Conservation (phyloP, 2,797 vertebrate species). For the Cheracebus regulus region DNA sequence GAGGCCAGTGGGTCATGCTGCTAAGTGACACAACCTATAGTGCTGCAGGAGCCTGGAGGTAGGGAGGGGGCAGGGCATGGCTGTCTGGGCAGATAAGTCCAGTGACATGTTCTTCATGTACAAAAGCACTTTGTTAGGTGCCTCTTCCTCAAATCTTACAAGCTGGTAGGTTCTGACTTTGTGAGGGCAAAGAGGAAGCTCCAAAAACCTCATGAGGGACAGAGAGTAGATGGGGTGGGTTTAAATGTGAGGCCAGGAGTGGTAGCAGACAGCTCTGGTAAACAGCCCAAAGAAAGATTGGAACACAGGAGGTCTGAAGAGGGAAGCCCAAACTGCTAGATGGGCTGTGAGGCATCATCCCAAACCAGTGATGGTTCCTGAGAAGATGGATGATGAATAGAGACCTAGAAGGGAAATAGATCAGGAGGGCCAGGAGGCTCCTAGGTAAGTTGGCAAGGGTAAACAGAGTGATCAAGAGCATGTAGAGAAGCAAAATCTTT, state of each 20-base stretch:
- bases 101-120: neutral
- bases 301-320: neutral
- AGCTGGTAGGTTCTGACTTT: neutral
- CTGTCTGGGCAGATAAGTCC: neutral
- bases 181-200: neutral
- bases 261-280: neutral
- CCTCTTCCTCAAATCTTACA: too few species aligned
- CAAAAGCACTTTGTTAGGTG: too few species aligned
- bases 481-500: neutral
- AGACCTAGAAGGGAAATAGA: neutral
- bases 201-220: neutral
- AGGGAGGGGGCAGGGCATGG: neutral
- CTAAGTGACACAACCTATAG: neutral
- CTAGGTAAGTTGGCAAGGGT: neutral
- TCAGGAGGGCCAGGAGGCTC: neutral
- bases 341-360: neutral
- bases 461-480: fast-evolving
- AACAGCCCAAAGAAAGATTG: neutral
- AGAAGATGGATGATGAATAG: neutral
- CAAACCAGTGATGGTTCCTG: neutral
- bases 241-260: neutral
- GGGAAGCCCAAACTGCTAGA: neutral
- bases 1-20: neutral
- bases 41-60: neutral
- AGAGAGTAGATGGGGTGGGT: too few species aligned